Evolutionary conservation across 1,140 invertebrate species (phyloP).

Genomic region (Conopomorpha cramerella): DNA sequence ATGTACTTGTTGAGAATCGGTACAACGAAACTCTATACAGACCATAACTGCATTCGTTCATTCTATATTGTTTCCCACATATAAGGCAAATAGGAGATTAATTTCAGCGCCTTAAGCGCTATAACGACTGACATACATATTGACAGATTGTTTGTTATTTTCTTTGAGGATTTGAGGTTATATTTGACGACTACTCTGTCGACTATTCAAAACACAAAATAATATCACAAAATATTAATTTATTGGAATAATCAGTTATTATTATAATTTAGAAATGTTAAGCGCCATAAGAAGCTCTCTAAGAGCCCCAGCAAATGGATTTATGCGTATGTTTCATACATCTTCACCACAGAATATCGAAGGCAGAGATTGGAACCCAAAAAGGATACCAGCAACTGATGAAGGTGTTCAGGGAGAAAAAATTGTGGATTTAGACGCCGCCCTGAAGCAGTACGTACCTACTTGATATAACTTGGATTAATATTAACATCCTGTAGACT

Average conservation of each 20-base stretch:
- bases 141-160: no score
- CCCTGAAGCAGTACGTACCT: constrained; percentile 35
- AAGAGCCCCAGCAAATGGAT: constrained; percentile 14
- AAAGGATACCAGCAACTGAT: constrained; percentile 40
- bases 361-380: constrained; percentile 28
- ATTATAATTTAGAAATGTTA: constrained; percentile 15
- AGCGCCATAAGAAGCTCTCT: constrained; percentile 23
- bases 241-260: background rate
- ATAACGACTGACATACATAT: no score
- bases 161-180: constrained; percentile 9
- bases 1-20: no score
- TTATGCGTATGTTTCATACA: constrained; percentile 28
- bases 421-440: constrained; percentile 38
- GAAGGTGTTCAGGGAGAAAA: constrained; percentile 53
- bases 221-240: background rate
- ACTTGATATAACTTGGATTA: no score
- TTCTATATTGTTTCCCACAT: no score
- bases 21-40: no score
- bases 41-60: no score
- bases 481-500: no score
- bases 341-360: constrained; percentile 21
- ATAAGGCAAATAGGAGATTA: no score
- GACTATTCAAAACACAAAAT: background rate
- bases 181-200: no score
- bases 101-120: no score